Percentiles rank a stretch among this genome's conserved stretches.
Evolutionary conservation across 2,797 vertebrate species (phyloP).

Genomic region (Hoplostethus mediterraneus): DNA sequence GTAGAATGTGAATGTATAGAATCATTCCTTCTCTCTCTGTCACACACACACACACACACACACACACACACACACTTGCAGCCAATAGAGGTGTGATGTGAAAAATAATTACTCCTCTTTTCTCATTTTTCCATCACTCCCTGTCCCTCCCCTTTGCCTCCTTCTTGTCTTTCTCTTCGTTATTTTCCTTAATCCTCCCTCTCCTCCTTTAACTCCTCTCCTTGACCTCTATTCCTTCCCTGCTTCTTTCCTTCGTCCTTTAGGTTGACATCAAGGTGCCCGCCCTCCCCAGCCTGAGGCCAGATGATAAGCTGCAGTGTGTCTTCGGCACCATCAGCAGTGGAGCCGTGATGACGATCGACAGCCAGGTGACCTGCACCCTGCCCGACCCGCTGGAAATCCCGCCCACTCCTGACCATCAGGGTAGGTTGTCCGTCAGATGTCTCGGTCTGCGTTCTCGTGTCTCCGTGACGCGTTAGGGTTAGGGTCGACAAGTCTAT

Average conservation of each 20-base stretch:
- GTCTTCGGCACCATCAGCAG: slow-evolving; percentile 36
- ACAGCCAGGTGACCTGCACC: slow-evolving; percentile 65
- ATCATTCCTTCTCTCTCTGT: background rate
- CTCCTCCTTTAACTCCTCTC: background rate
- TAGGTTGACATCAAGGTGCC: slow-evolving; percentile 79
- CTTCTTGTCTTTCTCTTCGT: background rate
- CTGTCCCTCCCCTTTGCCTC: background rate
- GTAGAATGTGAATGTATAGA: too few species aligned
- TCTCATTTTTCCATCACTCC: background rate
- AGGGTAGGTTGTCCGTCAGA: slow-evolving; percentile 82
- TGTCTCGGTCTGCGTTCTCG: too few species aligned
- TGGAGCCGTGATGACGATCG: background rate
- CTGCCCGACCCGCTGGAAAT: slow-evolving; percentile 77
- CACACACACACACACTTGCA: background rate
- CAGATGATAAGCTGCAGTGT: slow-evolving; percentile 60
- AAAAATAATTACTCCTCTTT: slow-evolving; percentile 12
- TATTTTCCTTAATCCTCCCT: background rate
- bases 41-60: background rate
- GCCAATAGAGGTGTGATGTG: slow-evolving; percentile 11
- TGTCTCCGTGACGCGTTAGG: too few species aligned
- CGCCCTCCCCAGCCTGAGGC: slow-evolving; percentile 65
- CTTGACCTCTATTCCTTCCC: too few species aligned
- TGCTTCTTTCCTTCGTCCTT: background rate
- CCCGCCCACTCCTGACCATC: slow-evolving; percentile 83
- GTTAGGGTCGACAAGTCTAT: too few species aligned